These are phyloP conservation scores for Sebastes dallii DNA, from an alignment of 2,797 vertebrate genomes.

Conservation along the genomic window DNA sequence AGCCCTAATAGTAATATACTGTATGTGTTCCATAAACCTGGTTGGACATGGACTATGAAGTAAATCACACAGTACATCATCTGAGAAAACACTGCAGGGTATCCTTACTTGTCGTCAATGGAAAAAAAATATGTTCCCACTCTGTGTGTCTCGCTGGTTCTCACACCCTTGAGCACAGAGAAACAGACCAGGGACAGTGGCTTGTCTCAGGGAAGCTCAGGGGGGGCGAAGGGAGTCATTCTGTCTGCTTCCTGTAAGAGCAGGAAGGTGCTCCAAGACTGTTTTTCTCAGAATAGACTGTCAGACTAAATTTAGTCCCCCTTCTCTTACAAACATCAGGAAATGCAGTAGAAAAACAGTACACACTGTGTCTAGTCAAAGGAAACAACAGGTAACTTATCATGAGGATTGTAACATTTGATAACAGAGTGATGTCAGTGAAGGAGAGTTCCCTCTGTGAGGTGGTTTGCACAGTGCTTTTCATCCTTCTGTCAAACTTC, in stretches of 20 bases:
- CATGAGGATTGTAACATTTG: not conserved
- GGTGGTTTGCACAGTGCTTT: not conserved
- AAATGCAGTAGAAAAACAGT: slow-evolving; percentile 65
- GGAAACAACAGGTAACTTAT: slow-evolving; percentile 59
- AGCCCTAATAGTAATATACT: not conserved
- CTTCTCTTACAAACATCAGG: slow-evolving; percentile 80
- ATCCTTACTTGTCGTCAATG: slow-evolving; percentile 6
- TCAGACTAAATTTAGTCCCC: slow-evolving; percentile 82
- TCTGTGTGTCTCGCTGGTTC: slow-evolving; percentile 44
- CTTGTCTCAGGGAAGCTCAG: slow-evolving; percentile 57
- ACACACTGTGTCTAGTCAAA: slow-evolving; percentile 25
- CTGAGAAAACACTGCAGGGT: not conserved
- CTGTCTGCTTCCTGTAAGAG: slow-evolving; percentile 85
- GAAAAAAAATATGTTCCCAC: slow-evolving; percentile 14
- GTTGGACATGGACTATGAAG: not conserved
- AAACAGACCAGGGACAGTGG: slow-evolving; percentile 61
- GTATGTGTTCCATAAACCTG: not conserved
- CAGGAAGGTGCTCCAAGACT: slow-evolving; percentile 84
- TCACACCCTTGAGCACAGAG: slow-evolving; percentile 59
- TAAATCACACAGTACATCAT: not conserved
- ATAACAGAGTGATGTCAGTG: not conserved
- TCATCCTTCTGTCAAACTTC: not conserved
- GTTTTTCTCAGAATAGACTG: slow-evolving; percentile 77
- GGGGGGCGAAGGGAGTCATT: slow-evolving; percentile 76
- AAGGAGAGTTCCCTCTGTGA: not conserved